Conservation (phyloP, 2,113 vertebrate species). For the Equus przewalskii region DNA sequence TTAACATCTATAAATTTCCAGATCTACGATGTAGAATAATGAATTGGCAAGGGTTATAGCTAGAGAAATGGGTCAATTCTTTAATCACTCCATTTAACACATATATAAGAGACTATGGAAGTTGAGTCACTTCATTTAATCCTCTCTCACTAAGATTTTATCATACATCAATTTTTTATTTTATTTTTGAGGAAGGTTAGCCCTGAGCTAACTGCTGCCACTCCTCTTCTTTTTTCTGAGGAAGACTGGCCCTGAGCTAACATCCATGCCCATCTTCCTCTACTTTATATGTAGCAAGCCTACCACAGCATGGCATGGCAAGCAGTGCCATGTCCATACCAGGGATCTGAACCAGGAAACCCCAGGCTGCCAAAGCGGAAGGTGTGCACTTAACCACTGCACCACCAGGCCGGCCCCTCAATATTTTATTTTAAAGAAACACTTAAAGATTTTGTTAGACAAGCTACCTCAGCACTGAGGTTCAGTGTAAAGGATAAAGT, state of each 20-base stretch:
- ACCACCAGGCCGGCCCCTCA: neutral
- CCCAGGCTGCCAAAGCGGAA: no score
- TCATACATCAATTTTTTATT: constrained; percentile 82
- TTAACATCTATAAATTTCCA: neutral
- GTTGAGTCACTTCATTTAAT: constrained; percentile 53
- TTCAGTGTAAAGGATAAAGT: constrained; percentile 71
- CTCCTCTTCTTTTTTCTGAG: no score
- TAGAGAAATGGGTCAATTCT: constrained; percentile 38
- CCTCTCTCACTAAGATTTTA: constrained; percentile 52
- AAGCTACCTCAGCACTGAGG: constrained; percentile 38
- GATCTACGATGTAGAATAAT: neutral
- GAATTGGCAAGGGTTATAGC: neutral
- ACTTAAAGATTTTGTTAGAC: constrained; percentile 42
- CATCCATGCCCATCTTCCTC: no score
- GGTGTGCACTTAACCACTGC: no score
- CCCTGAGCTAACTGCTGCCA: no score
- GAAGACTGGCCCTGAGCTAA: no score
- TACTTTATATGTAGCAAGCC: no score
- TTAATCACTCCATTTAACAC: neutral
- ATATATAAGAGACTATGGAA: constrained; percentile 50
- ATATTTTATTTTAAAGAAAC: constrained; percentile 84
- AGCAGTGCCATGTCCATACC: no score
- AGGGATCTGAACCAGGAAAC: no score
- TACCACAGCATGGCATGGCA: no score
- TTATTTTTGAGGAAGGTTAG: neutral